These are phyloP conservation scores for Zophobas morio DNA, from an alignment of 1,140 invertebrate genomes.

Conservation along the genomic window DNA sequence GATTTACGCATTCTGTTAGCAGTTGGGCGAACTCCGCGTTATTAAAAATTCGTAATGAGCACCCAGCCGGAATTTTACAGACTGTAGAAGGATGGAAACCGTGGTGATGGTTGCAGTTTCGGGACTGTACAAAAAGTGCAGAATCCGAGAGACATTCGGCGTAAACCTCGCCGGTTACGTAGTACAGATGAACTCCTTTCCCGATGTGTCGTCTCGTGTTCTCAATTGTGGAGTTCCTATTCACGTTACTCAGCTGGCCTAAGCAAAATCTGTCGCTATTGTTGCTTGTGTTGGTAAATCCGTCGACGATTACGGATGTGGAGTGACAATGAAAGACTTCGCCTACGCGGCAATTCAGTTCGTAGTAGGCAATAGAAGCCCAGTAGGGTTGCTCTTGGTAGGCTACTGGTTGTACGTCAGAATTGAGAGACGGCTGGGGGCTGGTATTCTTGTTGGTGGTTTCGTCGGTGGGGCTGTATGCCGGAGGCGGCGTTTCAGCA, in stretches of 20 bases:
- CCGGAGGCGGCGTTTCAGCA: conserved; percentile 93
- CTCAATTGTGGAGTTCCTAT: conserved; percentile 98
- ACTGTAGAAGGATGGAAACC: conserved; percentile 97
- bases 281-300: conserved; percentile 96
- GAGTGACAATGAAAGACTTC: conserved; percentile 95
- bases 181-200: conserved; percentile 97
- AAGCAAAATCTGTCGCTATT: conserved; percentile 87
- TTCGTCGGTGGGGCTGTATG: conserved; percentile 91
- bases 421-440: conserved; percentile 67
- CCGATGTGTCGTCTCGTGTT: conserved; percentile 97
- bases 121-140: conserved; percentile 96
- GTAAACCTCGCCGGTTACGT: conserved; percentile 98
- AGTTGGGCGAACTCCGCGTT: conserved; percentile 96
- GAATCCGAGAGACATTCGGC: conserved; percentile 96
- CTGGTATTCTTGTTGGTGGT: conserved; percentile 73
- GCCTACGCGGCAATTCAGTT: conserved; percentile 95
- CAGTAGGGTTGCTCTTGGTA: conserved; percentile 93
- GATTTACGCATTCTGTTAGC: conserved; percentile 93
- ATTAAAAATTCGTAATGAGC: conserved; percentile 97
- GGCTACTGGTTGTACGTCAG: conserved; percentile 83
- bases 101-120: conserved; percentile 97
- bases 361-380: conserved; percentile 97
- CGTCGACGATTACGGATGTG: conserved; percentile 94
- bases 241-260: conserved; percentile 96
- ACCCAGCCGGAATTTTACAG: conserved; percentile 94